A percentile compares a stretch with the other conserved stretches of the same genome.
phyloP scores from a whole-genome alignment of 2,888 invertebrate species.

The Tipula lateralis region DNA sequence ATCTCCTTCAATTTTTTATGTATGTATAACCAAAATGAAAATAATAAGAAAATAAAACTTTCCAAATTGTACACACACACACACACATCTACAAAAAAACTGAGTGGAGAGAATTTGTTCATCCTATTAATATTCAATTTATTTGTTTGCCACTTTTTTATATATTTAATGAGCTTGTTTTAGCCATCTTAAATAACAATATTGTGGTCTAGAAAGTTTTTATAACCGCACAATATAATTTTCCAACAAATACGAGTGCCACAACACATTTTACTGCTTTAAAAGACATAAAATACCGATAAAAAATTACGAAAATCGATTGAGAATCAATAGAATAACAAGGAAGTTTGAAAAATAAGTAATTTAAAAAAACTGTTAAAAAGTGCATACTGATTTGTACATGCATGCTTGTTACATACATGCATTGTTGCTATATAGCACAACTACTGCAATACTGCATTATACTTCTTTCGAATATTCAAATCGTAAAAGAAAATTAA shows the following conservation, averaged over 20 bases:
- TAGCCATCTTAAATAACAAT: not conserved
- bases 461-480: not conserved
- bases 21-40: not conserved
- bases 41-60: slow-evolving; percentile 11
- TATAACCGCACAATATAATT: not conserved
- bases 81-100: not conserved
- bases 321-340: too few relatives aligned
- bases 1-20: not conserved
- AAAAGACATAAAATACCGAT: too few relatives aligned
- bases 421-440: too few relatives aligned
- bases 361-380: too few relatives aligned
- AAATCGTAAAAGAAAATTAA: not conserved
- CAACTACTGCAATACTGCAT: too few relatives aligned
- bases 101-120: not conserved
- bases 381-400: too few relatives aligned
- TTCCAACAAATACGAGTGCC: not conserved
- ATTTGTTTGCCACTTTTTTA: not conserved
- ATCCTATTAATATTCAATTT: not conserved
- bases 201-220: too few relatives aligned
- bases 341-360: too few relatives aligned
- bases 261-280: too few relatives aligned
- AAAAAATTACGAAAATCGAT: too few relatives aligned
- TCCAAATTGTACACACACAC: not conserved
- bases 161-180: not conserved
- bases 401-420: too few relatives aligned